A percentile compares a stretch with the other conserved stretches of the same genome.
phyloP scores from a whole-genome alignment of 1,140 invertebrate genomes.

The Camponotus vicinus region DNA sequence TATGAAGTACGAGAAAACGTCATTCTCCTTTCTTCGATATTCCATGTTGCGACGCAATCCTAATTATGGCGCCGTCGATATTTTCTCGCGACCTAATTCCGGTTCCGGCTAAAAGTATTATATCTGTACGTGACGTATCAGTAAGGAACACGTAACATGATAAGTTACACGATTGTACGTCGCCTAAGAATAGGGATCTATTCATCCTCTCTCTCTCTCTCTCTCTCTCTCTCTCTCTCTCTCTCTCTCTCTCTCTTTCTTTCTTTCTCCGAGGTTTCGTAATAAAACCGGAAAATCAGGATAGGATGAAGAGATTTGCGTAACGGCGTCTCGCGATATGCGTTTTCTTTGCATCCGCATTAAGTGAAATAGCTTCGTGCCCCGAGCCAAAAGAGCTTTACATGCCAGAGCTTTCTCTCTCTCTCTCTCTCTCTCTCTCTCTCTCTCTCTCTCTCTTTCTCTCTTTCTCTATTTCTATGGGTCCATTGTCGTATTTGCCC shows the following conservation, averaged over 20 bases:
- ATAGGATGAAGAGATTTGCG: neutral
- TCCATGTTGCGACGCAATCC: constrained; percentile 31
- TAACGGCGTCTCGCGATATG: constrained; percentile 6
- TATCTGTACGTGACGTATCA: neutral
- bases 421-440: neutral
- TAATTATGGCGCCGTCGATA: constrained; percentile 60
- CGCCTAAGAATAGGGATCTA: neutral
- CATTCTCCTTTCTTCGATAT: constrained; percentile 21
- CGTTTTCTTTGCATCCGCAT: constrained; percentile 37
- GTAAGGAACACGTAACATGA: constrained; percentile 1
- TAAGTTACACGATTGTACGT: neutral
- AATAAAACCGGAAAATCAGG: neutral
- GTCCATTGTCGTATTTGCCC: constrained; percentile 37
- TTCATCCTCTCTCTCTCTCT: no score
- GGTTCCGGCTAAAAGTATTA: constrained; percentile 28
- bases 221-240: no score
- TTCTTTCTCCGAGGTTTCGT: no score
- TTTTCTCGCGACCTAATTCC: constrained; percentile 50
- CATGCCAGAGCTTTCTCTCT: neutral
- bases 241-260: no score
- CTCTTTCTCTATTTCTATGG: neutral
- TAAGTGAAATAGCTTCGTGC: constrained; percentile 50
- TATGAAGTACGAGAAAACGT: neutral
- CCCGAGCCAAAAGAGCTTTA: neutral
- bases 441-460: constrained; percentile 2